phyloP scores from a whole-genome alignment of 2,888 invertebrate species.

The Drosophila greeni region DNA sequence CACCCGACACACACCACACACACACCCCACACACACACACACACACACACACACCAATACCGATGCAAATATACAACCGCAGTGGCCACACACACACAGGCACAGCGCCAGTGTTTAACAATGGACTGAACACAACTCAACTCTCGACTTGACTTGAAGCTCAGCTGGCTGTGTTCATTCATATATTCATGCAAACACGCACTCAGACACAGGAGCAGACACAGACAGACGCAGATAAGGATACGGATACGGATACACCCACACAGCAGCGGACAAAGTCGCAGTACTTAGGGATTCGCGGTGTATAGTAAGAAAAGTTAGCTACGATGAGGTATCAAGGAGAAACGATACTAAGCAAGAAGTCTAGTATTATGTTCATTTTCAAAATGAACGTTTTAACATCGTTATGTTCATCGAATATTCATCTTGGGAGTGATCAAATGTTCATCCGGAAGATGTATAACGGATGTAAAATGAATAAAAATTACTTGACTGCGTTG shows the following conservation, averaged over 20 bases:
- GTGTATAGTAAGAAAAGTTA: background rate
- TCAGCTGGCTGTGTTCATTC: slow-evolving; percentile 64
- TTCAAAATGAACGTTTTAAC: too few species aligned
- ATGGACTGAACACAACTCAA: slow-evolving; percentile 34
- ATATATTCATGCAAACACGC: slow-evolving; percentile 56
- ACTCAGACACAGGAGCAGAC: slow-evolving; percentile 18
- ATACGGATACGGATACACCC: slow-evolving; percentile 5
- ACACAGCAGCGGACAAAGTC: slow-evolving; percentile 14
- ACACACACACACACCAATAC: slow-evolving; percentile 28
- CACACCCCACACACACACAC: slow-evolving; percentile 7
- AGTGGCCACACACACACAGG: slow-evolving; percentile 13
- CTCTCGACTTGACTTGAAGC: slow-evolving; percentile 32
- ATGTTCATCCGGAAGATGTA: background rate
- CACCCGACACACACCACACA: slow-evolving; percentile 22
- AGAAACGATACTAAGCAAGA: background rate
- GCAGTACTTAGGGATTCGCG: slow-evolving; percentile 1
- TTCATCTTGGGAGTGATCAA: background rate
- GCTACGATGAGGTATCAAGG: background rate
- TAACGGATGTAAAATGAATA: too few species aligned
- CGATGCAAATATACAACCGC: slow-evolving; percentile 39
- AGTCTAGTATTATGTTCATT: too few species aligned
- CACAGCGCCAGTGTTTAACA: slow-evolving; percentile 31
- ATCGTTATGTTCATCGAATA: background rate
- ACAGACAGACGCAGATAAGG: background rate
- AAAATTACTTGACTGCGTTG: too few species aligned